Percentiles rank a stretch among this genome's conserved stretches.
phyloP scores from a whole-genome alignment of 2,797 vertebrate genomes.

The Taeniopygia guttata region DNA sequence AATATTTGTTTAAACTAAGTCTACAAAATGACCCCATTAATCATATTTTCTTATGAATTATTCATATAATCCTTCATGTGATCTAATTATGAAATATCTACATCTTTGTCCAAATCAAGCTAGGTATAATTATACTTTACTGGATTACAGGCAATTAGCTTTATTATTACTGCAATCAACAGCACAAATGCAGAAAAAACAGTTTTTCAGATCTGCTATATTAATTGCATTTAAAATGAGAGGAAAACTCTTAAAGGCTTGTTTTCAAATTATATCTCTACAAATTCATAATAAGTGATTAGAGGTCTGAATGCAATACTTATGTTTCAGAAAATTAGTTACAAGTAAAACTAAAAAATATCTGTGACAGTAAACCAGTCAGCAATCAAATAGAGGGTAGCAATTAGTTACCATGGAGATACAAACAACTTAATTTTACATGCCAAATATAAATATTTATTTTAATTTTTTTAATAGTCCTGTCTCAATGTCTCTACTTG shows the following conservation, averaged over 20 bases:
- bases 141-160: constrained; percentile 43
- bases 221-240: constrained; percentile 21
- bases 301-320: background rate
- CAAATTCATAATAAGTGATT: constrained; percentile 25
- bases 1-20: background rate
- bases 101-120: constrained; percentile 37
- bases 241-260: background rate
- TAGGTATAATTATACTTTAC: constrained; percentile 47
- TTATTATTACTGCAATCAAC: constrained; percentile 52
- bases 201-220: background rate
- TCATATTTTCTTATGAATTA: constrained; percentile 26
- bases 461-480: background rate
- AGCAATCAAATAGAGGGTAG: background rate
- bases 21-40: background rate
- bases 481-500: background rate
- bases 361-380: background rate
- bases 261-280: constrained; percentile 17
- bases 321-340: background rate
- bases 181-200: constrained; percentile 10
- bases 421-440: background rate
- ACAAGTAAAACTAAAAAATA: constrained; percentile 2
- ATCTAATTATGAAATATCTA: constrained; percentile 1
- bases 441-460: background rate
- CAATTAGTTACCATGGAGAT: constrained; percentile 2
- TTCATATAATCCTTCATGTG: constrained; percentile 2